phyloP scores from a whole-genome alignment of 2,888 invertebrate genomes.

The Diploptera punctata region DNA sequence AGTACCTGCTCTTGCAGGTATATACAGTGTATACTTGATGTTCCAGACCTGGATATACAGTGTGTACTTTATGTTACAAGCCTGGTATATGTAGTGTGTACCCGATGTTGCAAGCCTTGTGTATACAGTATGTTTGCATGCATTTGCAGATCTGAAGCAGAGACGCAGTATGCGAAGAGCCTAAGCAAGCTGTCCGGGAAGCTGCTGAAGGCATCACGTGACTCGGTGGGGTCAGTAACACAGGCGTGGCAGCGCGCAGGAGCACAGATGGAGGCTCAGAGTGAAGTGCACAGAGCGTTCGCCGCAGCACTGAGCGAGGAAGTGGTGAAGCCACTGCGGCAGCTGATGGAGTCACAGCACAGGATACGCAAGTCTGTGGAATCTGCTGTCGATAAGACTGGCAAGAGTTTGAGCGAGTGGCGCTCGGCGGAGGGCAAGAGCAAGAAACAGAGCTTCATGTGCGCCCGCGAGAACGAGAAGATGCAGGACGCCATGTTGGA shows the following conservation, averaged over 20 bases:
- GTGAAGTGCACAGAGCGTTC: constrained; percentile 87
- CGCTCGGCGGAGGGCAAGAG: constrained; percentile 85
- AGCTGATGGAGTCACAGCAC: constrained; percentile 62
- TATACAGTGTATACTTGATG: too few species aligned
- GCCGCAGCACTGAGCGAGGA: constrained; percentile 83
- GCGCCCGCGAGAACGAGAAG: constrained; percentile 91
- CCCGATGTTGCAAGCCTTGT: too few species aligned
- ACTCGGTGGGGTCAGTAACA: constrained; percentile 65
- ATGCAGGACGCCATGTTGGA: constrained; percentile 78
- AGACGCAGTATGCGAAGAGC: constrained; percentile 89
- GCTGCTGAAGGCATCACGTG: constrained; percentile 74
- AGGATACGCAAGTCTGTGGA: constrained; percentile 65
- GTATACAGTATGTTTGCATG: too few species aligned
- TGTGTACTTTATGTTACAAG: too few species aligned
- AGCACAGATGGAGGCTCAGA: constrained; percentile 89
- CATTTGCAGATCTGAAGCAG: constrained; percentile 90
- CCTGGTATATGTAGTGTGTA: too few species aligned
- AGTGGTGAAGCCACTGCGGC: constrained; percentile 85
- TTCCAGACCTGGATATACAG: too few species aligned
- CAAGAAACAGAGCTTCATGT: constrained; percentile 86
- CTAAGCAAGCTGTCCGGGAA: constrained; percentile 87
- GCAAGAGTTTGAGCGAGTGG: constrained; percentile 83
- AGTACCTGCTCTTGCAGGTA: too few species aligned
- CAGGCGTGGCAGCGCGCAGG: constrained; percentile 93
- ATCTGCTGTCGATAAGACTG: constrained; percentile 79